These are phyloP conservation scores for Bubo scandiacus DNA, from an alignment of 2,113 vertebrate genomes.

Conservation along the genomic window DNA sequence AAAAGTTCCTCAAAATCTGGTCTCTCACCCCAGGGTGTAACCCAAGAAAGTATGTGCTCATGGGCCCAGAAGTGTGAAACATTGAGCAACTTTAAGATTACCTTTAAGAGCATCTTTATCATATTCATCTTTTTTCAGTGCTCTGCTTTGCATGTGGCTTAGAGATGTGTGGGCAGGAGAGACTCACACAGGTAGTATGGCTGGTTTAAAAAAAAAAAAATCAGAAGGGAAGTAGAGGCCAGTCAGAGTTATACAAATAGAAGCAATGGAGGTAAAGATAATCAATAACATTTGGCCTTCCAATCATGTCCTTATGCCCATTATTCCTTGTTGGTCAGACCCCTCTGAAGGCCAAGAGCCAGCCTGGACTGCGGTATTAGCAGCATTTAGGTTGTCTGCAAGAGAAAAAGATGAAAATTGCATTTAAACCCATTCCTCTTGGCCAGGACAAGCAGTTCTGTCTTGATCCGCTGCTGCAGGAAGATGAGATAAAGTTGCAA, in stretches of 20 bases:
- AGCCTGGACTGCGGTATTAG: fast-evolving
- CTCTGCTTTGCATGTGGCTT: not conserved
- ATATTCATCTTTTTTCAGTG: not conserved
- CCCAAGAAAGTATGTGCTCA: not conserved
- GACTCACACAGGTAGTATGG: not conserved
- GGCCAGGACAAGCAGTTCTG: not conserved
- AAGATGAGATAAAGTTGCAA: conserved; percentile 6
- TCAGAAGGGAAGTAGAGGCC: not conserved
- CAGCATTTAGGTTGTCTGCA: not conserved
- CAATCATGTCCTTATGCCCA: not conserved
- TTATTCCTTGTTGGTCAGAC: not conserved
- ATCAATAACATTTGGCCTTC: not conserved
- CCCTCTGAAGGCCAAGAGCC: not conserved
- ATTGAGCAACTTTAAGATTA: not conserved
- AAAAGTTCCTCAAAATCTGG: not conserved
- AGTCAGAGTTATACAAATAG: not conserved
- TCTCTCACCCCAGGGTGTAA: not conserved
- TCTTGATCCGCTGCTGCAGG: not conserved
- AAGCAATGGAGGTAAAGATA: not conserved
- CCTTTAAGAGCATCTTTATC: not conserved
- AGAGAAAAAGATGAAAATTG: not conserved
- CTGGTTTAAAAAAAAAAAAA: not conserved
- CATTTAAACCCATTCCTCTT: not conserved
- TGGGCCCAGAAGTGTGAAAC: not conserved
- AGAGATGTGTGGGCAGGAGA: not conserved